Conservation (phyloP, 2,888 invertebrate species). For the Nephrotoma flavescens region DNA sequence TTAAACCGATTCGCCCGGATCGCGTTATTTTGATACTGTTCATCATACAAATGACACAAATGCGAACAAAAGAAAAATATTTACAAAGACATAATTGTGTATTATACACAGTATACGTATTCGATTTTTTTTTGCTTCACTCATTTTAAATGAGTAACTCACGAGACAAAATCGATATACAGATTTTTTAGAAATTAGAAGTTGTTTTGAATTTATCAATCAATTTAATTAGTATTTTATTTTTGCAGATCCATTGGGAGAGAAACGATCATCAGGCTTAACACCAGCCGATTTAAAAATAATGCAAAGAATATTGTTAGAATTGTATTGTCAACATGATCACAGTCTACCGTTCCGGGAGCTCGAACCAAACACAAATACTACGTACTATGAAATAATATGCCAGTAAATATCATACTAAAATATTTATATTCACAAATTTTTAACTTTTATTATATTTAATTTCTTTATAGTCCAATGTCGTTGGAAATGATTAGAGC, state of each 20-base stretch:
- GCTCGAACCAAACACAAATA: constrained; percentile 57
- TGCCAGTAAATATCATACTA: constrained; percentile 21
- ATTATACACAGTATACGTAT: no score
- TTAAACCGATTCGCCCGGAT: no score
- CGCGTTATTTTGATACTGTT: no score
- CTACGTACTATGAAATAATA: constrained; percentile 30
- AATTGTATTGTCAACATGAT: constrained; percentile 85
- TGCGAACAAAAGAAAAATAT: no score
- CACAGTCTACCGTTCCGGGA: constrained; percentile 78
- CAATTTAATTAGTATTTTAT: background rate
- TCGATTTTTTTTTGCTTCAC: no score
- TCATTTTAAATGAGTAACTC: no score
- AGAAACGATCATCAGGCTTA: constrained; percentile 36
- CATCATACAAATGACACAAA: no score
- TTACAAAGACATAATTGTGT: no score
- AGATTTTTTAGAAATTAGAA: no score
- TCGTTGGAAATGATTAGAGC: constrained; percentile 71
- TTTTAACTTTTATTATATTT: background rate
- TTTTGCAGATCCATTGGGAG: constrained; percentile 23
- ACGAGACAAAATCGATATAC: no score
- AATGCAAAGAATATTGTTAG: constrained; percentile 71
- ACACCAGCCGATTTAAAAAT: constrained; percentile 48
- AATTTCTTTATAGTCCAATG: constrained; percentile 44
- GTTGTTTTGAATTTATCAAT: no score
- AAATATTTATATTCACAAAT: constrained; percentile 2